phyloP scores from a whole-genome alignment of 1,140 invertebrate genomes.

The Mizuhopecten yessoensis region DNA sequence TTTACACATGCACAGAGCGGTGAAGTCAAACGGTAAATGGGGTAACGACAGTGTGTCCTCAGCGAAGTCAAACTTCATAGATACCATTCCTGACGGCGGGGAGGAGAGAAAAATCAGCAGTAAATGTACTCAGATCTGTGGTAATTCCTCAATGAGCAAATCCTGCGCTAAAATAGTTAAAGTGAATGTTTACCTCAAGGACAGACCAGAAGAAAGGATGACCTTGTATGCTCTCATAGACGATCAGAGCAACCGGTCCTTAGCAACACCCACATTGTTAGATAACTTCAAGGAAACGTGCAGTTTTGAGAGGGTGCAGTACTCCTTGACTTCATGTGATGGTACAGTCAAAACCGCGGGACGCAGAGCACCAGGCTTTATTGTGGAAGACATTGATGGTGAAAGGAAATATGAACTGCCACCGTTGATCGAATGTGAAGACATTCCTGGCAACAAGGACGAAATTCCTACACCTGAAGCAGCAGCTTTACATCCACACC shows the following conservation, averaged over 20 bases:
- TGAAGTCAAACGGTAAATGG: constrained; percentile 36
- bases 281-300: neutral
- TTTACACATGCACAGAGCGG: neutral
- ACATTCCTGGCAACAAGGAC: constrained; percentile 43
- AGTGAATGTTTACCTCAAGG: neutral
- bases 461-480: constrained; percentile 57
- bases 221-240: constrained; percentile 43
- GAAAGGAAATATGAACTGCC: neutral
- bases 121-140: constrained; percentile 44
- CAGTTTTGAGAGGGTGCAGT: neutral
- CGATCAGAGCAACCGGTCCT: constrained; percentile 58
- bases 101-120: neutral
- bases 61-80: too few species aligned
- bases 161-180: constrained; percentile 46
- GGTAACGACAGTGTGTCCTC: neutral
- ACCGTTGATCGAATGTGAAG: constrained; percentile 49
- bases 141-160: neutral
- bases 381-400: neutral
- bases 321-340: constrained; percentile 41
- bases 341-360: constrained; percentile 6
- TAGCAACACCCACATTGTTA: constrained; percentile 44
- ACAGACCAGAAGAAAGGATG: neutral
- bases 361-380: neutral
- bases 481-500: constrained; percentile 35
- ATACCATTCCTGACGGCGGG: neutral